Evolutionary conservation across 2,113 vertebrate genomes (phyloP), one percentile per base, ranked within the genome.

Genomic region (Dicerorhinus sumatrensis): DNA sequence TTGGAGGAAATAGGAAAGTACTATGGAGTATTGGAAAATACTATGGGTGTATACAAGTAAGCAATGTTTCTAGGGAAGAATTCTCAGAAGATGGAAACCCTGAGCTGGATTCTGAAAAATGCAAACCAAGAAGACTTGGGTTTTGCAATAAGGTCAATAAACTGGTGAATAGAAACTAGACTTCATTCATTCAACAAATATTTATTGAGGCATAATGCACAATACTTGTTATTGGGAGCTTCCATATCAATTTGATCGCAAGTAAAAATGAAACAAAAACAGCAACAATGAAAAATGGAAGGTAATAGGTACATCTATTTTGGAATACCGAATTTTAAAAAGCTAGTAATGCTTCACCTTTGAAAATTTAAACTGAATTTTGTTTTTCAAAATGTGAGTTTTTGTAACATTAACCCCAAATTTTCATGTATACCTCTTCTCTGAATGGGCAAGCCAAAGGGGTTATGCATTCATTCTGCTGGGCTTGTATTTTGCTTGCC

Each of bases 111-210:
- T 51, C 13, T 81, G 27, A 20, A 48, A 96, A 86, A 82, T 27
- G 12, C 7, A 48, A 67, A 46, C 70, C 27, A 73, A 58, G 27
- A 83, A 77, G 20, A 73, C 2, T 46, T 83, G 54, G 0, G 14
- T 60, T 92, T 93, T 95, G 13, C 21, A 60, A 23, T 54, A 7
- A 77, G 1, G 17, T 36, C 11, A 93, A 29, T 29, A 94, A 63
- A 76, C 10, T 65, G 29, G 5, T 79, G 12, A 92, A 25, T 0
- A 76, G 76, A 97, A 67, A 77, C 25, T 76, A 33, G 58, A 48
- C 95, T 89, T 95, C 1, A 92, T 81, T 89, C 56, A 67, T 69
- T 87, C 67, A 80, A 42, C 23, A 42, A 91, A 21, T 72, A 80
- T 63, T 89, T 62, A 70, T 51, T 62, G 27, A 77, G 31, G 8